A percentile compares a stretch with the other conserved stretches of the same genome.
phyloP scores from a whole-genome alignment of 2,888 invertebrate genomes.

The Desoria tigrina region DNA sequence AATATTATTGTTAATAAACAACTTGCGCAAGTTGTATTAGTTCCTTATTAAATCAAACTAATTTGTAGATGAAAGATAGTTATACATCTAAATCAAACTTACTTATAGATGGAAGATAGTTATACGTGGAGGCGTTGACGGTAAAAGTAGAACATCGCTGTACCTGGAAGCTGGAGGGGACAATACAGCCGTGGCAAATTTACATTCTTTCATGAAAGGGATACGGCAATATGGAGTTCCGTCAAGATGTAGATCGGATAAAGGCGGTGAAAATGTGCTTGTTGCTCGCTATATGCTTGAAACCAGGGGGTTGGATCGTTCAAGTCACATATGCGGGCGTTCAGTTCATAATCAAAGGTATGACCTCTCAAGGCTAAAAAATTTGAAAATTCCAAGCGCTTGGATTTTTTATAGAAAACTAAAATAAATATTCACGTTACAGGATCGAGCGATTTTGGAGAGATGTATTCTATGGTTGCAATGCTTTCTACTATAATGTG shows the following conservation, averaged over 20 bases:
- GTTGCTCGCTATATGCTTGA: slow-evolving; percentile 34
- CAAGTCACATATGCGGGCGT: slow-evolving; percentile 34
- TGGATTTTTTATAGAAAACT: no score
- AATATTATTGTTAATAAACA: no score
- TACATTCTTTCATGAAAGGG: slow-evolving; percentile 20
- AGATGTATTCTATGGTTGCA: slow-evolving; percentile 32
- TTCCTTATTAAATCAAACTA: not conserved
- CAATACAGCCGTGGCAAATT: slow-evolving; percentile 26
- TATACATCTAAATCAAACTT: no score
- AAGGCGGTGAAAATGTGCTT: slow-evolving; percentile 35
- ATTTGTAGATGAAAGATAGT: no score
- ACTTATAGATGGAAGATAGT: slow-evolving; percentile 33
- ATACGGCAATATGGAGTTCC: slow-evolving; percentile 30
- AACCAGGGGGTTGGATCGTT: slow-evolving; percentile 20
- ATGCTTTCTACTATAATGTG: slow-evolving; percentile 10
- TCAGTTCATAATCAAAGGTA: slow-evolving; percentile 44
- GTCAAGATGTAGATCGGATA: slow-evolving; percentile 28
- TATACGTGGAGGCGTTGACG: slow-evolving; percentile 38
- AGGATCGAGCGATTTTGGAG: slow-evolving; percentile 41
- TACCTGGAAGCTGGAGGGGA: slow-evolving; percentile 29
- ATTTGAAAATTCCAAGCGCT: slow-evolving; percentile 2
- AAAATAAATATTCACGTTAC: not conserved
- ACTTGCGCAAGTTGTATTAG: no score
- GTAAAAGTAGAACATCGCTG: slow-evolving; percentile 28
- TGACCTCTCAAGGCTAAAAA: no score